Evolutionary conservation across 2,113 vertebrate genomes (phyloP), one percentile per base, ranked within the genome.

Genomic region (Lutjanus erythropterus): DNA sequence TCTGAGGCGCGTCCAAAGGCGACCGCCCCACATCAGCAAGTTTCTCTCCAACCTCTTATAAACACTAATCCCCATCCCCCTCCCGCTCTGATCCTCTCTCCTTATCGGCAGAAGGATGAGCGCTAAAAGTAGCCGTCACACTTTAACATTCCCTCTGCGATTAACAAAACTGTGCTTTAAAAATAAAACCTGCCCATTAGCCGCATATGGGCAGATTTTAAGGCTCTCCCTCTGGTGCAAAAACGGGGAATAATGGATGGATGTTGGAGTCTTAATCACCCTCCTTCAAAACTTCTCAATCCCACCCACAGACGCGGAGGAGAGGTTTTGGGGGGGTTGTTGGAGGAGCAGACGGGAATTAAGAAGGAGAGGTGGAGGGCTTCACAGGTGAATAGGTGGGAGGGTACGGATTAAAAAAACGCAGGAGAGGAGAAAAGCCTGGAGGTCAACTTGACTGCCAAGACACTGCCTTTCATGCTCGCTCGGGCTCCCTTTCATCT

Each of bases 391-490:
- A 89, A 78, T 65, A 33, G 73, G 65, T 66, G 70, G 78, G 68
- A 77, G 76, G 74, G 23, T 41, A 44, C 16, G 67, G 73, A 84
- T 81, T 75, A 71, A 81, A 83, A 81, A 66, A 53, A 35, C 5
- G 60, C 35, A 74, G 61, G 46, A 83, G 66, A 70, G 42, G 58
- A 80, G 80, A 59, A 65, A 84, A 90, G 88, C 88, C 92, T 80
- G 56, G 75, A 92, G 92, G 90, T 93, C 90, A 85, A 75, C 70
- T 76, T 37, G 66, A 73, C 86, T 88, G 90, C 87, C 85, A 88
- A 86, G 83, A 85, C 60, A 25, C n/a, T 59, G 85, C 49, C 84
- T 91, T 89, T 92, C 85, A 91, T 81, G 80, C 81, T 84, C 47
- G 0, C 75, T 71, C 16, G 0, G 27, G 41, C 75, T 81, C n/a